Evolutionary conservation across 53 echinoderm and acorn worm species (phyloP).

Genomic region (Apostichopus leukothele): DNA sequence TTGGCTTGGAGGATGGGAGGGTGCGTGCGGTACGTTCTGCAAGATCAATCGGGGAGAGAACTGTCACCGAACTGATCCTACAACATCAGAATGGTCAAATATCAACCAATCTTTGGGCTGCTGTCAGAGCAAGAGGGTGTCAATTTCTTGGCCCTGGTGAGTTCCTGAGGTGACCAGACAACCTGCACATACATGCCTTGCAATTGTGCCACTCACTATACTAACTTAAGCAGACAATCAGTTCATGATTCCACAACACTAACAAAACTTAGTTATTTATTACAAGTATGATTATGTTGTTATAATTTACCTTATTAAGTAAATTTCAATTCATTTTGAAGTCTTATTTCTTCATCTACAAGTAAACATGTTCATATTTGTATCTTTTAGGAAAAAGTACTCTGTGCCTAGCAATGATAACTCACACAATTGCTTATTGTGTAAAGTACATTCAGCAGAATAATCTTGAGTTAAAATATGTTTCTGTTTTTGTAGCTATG

Average conservation of each 20-base stretch:
- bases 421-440: too few species aligned
- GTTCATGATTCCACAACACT: neutral
- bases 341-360: too few species aligned
- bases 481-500: slow-evolving; percentile 60
- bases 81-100: slow-evolving; percentile 97
- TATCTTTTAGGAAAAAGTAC: too few species aligned
- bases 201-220: neutral
- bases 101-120: slow-evolving; percentile 95
- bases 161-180: neutral
- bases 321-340: too few species aligned
- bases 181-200: neutral
- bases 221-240: neutral
- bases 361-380: too few species aligned
- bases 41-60: slow-evolving; percentile 85
- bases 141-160: slow-evolving; percentile 98
- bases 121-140: slow-evolving; percentile 90
- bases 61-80: slow-evolving; percentile 87
- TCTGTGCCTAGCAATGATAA: too few species aligned
- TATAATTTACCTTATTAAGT: too few species aligned
- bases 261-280: too few species aligned
- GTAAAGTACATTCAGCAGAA: neutral
- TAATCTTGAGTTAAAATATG: neutral
- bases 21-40: slow-evolving; percentile 90
- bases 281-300: too few species aligned
- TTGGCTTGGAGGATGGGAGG: slow-evolving; percentile 90